Base-by-base conservation (phyloP, 2,888 invertebrate genomes). In the Tethea ocularis region DNA sequence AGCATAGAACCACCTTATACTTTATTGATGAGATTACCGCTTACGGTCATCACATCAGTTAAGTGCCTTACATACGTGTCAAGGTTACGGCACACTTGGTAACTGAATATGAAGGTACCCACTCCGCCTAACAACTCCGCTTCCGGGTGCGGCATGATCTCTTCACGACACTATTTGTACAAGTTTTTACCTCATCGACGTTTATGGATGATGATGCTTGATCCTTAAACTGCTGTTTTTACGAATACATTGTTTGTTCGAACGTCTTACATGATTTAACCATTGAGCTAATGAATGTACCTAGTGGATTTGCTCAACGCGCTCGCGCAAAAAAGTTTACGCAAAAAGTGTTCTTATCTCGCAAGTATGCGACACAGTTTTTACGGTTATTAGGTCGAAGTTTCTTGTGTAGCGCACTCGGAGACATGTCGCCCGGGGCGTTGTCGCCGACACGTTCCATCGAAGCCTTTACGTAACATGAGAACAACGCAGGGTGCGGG, bases 21-120 rank as follows among this genome's bases (percentile, higher is more conserved):
- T 80, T 77, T 81, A 86, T 81, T 79, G 79, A 85, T 83, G 77
- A 78, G 73, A 84, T 84, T 85, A 84, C 78, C 75, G 67, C 74
- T 74, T 82, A 83, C 80, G 80, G 77, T 79, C 74, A 80, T 77
- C 75, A 71, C 75, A 72, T 78, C 78, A 77, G 74, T 75, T 75
- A 71, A 68, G 65, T 65, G 67, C 71, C 57, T 63, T 61, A 64
- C 71, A 83, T 80, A 75, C 78, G 70, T 89, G 88, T 88, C 89
- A 90, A 91, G 91, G 91, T 70, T 69, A 66, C 54, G 67, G 71
- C 72, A 60, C 63, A 66, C 69, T 65, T 8, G 38, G 29, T 22
- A 24, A 15, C 20, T 56, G 52, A 56, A 46, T 58, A 60, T 59
- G 61, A 61, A 68, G 68, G 62, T 67, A 59, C 67, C 61, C 67